phyloP scores from a whole-genome alignment of 2,113 vertebrate species.

The Seriola rivoliana region DNA sequence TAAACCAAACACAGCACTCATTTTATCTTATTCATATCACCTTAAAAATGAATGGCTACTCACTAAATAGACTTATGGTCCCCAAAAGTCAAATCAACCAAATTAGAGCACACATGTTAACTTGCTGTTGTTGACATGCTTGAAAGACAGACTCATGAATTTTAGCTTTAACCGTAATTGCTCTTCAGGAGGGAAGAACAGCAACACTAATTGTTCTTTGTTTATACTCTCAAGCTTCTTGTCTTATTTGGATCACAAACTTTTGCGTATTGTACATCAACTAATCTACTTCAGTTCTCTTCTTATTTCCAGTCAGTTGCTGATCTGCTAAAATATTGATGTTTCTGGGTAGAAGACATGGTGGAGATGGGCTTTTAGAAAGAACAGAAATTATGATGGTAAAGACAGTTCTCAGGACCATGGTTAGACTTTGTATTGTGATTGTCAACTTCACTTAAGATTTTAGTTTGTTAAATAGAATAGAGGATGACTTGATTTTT shows the following conservation, averaged over 20 bases:
- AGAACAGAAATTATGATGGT: slow-evolving; percentile 26
- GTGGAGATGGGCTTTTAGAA: neutral
- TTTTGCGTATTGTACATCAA: neutral
- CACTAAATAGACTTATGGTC: neutral
- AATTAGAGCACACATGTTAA: neutral
- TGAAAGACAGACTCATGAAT: neutral
- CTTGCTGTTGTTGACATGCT: neutral
- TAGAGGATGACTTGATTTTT: neutral
- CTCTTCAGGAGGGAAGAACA: neutral
- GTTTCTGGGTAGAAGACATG: neutral
- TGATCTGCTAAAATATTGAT: neutral
- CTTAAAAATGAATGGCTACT: neutral
- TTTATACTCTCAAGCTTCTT: neutral
- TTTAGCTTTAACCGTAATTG: neutral
- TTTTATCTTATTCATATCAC: neutral
- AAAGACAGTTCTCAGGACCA: slow-evolving; percentile 10
- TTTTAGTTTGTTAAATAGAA: slow-evolving; percentile 7
- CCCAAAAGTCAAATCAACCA: neutral
- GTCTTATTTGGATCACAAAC: neutral
- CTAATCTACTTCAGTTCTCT: neutral
- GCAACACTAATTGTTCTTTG: neutral
- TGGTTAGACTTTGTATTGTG: neutral
- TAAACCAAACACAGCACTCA: neutral
- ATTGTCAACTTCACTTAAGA: slow-evolving; percentile 9
- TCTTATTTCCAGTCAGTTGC: neutral